Conservation (phyloP, 2,113 vertebrate genomes). For the Meles meles region DNA sequence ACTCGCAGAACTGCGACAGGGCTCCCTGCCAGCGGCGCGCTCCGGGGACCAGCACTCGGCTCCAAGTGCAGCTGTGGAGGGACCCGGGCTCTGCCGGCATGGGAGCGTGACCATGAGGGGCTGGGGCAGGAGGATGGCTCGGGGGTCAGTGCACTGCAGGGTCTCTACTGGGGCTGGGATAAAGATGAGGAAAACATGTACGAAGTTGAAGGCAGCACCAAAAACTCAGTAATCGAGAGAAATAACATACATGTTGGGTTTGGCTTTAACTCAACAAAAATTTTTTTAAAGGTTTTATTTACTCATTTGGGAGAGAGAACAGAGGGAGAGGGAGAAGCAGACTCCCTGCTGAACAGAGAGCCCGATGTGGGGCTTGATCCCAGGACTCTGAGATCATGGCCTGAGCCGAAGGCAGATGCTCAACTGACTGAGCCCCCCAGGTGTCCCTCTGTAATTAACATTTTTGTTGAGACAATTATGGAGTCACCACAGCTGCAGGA, state of each 20-base stretch:
- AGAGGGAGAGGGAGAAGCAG: neutral
- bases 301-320: neutral
- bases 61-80: neutral
- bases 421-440: neutral
- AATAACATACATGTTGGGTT: too few relatives aligned
- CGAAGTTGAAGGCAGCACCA: neutral
- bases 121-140: neutral
- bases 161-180: neutral
- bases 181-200: neutral
- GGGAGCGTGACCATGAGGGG: neutral
- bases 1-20: too few relatives aligned
- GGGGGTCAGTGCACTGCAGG: neutral
- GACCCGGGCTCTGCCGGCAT: fast-evolving
- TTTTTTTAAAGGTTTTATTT: neutral
- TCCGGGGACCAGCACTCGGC: neutral
- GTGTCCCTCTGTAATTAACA: neutral
- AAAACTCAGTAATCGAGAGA: neutral
- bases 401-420: neutral
- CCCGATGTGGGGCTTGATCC: neutral
- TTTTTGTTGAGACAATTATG: neutral
- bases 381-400: neutral
- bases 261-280: too few relatives aligned
- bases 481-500: neutral
- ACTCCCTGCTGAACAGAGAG: neutral
- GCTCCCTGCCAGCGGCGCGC: fast-evolving